phyloP scores from a whole-genome alignment of 1,140 invertebrate species.

The Anastrepha ludens region DNA sequence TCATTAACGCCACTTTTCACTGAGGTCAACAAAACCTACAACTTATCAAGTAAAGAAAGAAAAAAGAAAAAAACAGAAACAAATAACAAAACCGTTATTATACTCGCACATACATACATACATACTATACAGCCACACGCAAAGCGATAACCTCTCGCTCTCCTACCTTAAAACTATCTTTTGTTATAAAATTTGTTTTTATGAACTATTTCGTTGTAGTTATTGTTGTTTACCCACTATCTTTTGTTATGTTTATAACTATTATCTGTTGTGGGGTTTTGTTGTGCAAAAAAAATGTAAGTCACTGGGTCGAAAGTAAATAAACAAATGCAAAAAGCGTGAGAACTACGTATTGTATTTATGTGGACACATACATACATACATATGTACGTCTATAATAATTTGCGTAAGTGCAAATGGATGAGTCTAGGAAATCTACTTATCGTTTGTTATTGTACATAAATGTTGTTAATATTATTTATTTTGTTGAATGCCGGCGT shows the following conservation, averaged over 20 bases:
- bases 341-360: background rate
- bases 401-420: background rate
- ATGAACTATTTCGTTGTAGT: constrained; percentile 6
- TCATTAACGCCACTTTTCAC: no score
- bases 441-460: no score
- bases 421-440: no score
- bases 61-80: background rate
- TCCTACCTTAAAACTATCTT: background rate
- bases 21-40: background rate
- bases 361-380: background rate
- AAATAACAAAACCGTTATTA: background rate
- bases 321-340: constrained; percentile 12
- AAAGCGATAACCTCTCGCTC: background rate
- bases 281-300: background rate
- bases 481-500: no score
- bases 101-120: background rate
- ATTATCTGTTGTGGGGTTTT: background rate
- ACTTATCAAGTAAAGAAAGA: background rate
- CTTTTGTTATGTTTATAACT: constrained; percentile 1
- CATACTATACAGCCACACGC: background rate
- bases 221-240: constrained; percentile 10
- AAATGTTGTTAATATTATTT: no score
- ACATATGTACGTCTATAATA: background rate
- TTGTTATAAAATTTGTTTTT: background rate
- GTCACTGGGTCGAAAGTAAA: background rate